Base-by-base conservation (phyloP, 2,797 vertebrate genomes). In the Tenualosa thibaudeaui region DNA sequence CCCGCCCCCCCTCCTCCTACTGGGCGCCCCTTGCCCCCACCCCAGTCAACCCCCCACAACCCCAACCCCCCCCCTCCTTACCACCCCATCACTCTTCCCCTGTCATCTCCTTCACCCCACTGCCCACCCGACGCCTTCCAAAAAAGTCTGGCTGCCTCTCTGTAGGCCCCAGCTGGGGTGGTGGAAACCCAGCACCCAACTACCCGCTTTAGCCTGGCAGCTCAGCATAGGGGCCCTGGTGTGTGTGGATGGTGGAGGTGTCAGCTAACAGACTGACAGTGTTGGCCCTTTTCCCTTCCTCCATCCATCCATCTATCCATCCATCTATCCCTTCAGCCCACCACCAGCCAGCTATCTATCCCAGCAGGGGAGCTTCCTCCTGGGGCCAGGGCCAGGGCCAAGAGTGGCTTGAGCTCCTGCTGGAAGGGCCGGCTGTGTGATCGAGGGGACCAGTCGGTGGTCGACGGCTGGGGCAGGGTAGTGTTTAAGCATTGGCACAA, bases 41-140 rank as follows among this genome's bases (percentile, higher is more conserved):
- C 15, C 4, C 37, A 75, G 68, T 43, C 43, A 43, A 43, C 37
- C 68, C 92, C 86, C 93, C 92, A 91, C 89, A 90, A 90, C 83
- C 91, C 91, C 92, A 91, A 92, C 85, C 91, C 90, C 91, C 91
- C 94, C 91, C 91, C 87, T 91, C 91, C 89, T 90, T 85, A 58
- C 85, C 88, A 40, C 81, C 68, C 22, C 81, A 81, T 62, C 87
- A 86, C 81, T 86, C 83, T 46, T 15, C 43, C 83, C 81, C 40
- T 71, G 68, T 75, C 68, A 75, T 75, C 68, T 19, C 68, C 89
- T 91, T 92, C 92, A 91, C 86, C 87, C 84, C 88, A 87, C 84
- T 83, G 88, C 24, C 50, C 88, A 51, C 5, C 40, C 5, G 17
- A 24, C 85, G 82, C 82, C 87, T 88, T 1, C 86, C 84, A 75